Conservation (phyloP, 1,140 invertebrate species). For the Agrypnia vestita region DNA sequence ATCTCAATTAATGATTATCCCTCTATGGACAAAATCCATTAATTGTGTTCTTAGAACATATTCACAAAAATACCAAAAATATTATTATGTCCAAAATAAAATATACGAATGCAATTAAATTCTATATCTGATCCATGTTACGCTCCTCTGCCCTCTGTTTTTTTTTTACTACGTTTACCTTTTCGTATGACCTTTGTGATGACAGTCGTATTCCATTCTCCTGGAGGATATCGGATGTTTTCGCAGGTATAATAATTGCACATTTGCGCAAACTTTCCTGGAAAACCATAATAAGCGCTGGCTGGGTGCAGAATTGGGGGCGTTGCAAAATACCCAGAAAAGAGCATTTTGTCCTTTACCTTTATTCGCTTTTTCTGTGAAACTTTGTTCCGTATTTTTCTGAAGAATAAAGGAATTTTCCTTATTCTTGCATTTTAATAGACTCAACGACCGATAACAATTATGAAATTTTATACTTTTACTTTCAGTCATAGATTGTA, state of each 20-base stretch:
- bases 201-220: constrained; percentile 23
- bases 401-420: constrained; percentile 9
- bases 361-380: constrained; percentile 15
- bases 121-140: too few species aligned
- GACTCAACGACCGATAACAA: background rate
- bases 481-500: background rate
- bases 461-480: constrained; percentile 25
- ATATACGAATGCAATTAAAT: too few species aligned
- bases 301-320: constrained; percentile 18
- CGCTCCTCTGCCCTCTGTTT: too few species aligned
- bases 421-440: constrained; percentile 1
- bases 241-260: constrained; percentile 32
- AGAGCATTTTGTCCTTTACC: background rate
- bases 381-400: constrained; percentile 19
- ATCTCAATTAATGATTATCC: too few species aligned
- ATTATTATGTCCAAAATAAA: background rate
- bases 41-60: too few species aligned
- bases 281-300: constrained; percentile 14
- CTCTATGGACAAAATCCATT: too few species aligned
- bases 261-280: constrained; percentile 32
- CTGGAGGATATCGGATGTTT: constrained; percentile 32
- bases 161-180: too few species aligned
- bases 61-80: too few species aligned
- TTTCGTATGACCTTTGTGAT: constrained; percentile 24
- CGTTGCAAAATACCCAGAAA: background rate